Conservation (phyloP, 2,797 vertebrate genomes). For the Moxostoma hubbsi region DNA sequence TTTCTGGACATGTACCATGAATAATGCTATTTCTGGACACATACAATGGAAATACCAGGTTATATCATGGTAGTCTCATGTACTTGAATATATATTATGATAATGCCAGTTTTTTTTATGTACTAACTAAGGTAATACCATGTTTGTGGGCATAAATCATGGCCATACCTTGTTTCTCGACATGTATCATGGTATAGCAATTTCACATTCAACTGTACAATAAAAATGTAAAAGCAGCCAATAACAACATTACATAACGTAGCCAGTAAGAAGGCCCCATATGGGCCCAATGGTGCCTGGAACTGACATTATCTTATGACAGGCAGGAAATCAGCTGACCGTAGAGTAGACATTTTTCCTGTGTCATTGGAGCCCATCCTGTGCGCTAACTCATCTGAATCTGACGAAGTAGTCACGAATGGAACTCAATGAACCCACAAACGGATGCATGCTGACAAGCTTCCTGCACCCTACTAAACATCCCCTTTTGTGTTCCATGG, state of each 20-base stretch:
- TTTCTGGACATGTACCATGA: no score
- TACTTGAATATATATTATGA: no score
- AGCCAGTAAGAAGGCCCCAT: background rate
- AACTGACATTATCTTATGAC: background rate
- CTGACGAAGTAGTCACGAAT: background rate
- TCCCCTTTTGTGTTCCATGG: no score
- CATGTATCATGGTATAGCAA: no score
- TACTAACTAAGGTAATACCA: no score
- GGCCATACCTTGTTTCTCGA: no score
- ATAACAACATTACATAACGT: background rate
- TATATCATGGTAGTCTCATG: no score
- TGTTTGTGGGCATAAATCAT: no score
- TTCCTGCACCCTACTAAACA: no score
- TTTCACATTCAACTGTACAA: background rate
- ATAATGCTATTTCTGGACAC: no score
- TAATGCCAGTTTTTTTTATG: no score
- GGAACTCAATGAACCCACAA: constrained; percentile 9
- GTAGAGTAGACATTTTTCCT: constrained; percentile 21
- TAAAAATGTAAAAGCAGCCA: background rate
- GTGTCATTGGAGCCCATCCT: constrained; percentile 16
- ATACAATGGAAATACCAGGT: no score
- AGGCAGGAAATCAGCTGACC: constrained; percentile 29
- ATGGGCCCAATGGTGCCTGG: background rate
- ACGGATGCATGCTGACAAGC: background rate
- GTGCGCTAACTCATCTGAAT: constrained; percentile 11